phyloP scores from a whole-genome alignment of 92 coral and sea anemone genomes.

The Ricordea florida region DNA sequence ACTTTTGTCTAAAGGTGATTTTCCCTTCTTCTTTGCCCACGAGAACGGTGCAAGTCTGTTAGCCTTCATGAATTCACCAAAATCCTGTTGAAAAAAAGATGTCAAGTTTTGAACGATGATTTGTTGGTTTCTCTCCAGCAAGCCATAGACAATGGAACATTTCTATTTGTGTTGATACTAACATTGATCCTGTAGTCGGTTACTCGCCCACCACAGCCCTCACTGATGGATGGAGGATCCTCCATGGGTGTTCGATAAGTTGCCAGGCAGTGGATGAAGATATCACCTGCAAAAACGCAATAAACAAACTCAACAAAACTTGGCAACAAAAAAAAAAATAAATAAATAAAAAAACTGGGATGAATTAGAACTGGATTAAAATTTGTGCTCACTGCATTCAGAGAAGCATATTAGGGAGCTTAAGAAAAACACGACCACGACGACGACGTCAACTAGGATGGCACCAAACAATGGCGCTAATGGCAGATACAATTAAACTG shows the following conservation, averaged over 20 bases:
- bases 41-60: constrained; percentile 94
- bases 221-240: constrained; percentile 98
- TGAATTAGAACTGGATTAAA: too few relatives aligned
- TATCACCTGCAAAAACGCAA: constrained; percentile 71
- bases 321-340: not conserved
- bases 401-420: too few relatives aligned
- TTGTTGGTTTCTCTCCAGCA: not conserved
- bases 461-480: too few relatives aligned
- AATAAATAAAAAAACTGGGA: too few relatives aligned
- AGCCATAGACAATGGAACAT: not conserved
- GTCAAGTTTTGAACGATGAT: not conserved
- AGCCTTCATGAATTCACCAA: constrained; percentile 98
- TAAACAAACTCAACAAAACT: not conserved
- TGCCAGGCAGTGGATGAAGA: constrained; percentile 89
- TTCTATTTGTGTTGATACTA: constrained; percentile 25
- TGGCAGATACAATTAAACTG: too few relatives aligned
- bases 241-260: constrained; percentile 95
- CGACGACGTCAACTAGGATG: too few relatives aligned
- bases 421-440: too few relatives aligned
- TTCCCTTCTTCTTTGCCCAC: constrained; percentile 83
- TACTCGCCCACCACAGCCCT: constrained; percentile 97
- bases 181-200: constrained; percentile 97
- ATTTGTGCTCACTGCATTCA: too few relatives aligned
- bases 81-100: constrained; percentile 61
- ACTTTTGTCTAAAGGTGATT: constrained; percentile 73